Conservation (phyloP, 2,888 invertebrate genomes). For the Stegana nigrithorax region DNA sequence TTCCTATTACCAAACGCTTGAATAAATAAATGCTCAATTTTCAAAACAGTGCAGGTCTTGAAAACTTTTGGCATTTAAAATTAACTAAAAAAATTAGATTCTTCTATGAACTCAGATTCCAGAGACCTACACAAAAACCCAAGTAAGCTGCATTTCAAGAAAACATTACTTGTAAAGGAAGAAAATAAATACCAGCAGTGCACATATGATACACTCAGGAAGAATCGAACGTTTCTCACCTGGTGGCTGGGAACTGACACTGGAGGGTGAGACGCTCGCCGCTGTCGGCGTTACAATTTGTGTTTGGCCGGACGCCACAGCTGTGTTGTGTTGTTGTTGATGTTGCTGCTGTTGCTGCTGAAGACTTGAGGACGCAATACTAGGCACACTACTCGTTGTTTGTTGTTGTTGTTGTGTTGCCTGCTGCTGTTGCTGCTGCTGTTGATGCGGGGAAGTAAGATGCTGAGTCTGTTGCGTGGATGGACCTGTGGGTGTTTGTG, state of each 20-base stretch:
- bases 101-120: no score
- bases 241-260: constrained; percentile 70
- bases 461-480: constrained; percentile 56
- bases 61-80: no score
- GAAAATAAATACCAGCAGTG: no score
- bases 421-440: constrained; percentile 50
- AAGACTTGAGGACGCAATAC: constrained; percentile 61
- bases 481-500: constrained; percentile 60
- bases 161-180: no score
- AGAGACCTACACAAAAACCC: no score
- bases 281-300: constrained; percentile 72
- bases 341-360: constrained; percentile 49
- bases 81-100: no score
- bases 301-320: constrained; percentile 68
- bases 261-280: constrained; percentile 74
- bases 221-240: no score
- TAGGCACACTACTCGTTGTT: constrained; percentile 60
- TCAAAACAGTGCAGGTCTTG: no score
- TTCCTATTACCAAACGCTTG: no score
- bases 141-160: no score
- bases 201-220: no score
- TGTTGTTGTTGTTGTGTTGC: constrained; percentile 41
- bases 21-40: no score
- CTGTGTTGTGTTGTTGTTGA: constrained; percentile 63
- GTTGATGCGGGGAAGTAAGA: constrained; percentile 61